Conservation (phyloP, 2,888 invertebrate species). For the Auanema freiburgensis region DNA sequence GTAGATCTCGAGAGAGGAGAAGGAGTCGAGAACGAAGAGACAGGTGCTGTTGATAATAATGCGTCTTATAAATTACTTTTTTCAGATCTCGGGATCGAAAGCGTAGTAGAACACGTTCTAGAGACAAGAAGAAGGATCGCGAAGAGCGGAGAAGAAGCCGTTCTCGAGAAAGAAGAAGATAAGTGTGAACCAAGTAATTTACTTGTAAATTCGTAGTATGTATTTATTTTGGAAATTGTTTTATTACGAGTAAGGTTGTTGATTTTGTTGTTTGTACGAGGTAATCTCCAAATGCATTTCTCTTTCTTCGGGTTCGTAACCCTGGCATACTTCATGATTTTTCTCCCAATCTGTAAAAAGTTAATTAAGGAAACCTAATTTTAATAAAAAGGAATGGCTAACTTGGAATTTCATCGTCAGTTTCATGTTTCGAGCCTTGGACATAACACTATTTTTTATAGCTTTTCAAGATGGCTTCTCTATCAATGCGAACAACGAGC, state of each 20-base stretch:
- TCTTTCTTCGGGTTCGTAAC: too few relatives aligned
- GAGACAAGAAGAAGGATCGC: conserved; percentile 17
- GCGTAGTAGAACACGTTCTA: conserved; percentile 18
- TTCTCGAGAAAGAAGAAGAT: conserved; percentile 10
- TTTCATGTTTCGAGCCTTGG: conserved; percentile 15
- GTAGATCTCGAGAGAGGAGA: conserved; percentile 8
- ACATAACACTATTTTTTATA: conserved; percentile 9
- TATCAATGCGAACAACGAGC: conserved; percentile 39
- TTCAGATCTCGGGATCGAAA: conserved; percentile 13
- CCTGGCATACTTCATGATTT: too few relatives aligned
- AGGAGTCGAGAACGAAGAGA: conserved; percentile 6
- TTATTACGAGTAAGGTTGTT: too few relatives aligned
- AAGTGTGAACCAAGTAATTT: neutral
- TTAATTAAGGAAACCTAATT: too few relatives aligned
- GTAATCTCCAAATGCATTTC: too few relatives aligned
- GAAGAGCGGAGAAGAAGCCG: conserved; percentile 21
- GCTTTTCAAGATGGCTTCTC: conserved; percentile 19
- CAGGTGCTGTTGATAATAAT: neutral
- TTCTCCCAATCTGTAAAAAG: too few relatives aligned
- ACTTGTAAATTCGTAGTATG: too few relatives aligned
- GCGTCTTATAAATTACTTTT: neutral
- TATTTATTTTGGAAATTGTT: too few relatives aligned
- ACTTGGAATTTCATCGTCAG: conserved; percentile 51
- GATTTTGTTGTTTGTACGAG: too few relatives aligned
- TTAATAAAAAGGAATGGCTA: conserved; percentile 19